Evolutionary conservation across 2,888 invertebrate genomes (phyloP).

Genomic region (Metallyticus violacea): DNA sequence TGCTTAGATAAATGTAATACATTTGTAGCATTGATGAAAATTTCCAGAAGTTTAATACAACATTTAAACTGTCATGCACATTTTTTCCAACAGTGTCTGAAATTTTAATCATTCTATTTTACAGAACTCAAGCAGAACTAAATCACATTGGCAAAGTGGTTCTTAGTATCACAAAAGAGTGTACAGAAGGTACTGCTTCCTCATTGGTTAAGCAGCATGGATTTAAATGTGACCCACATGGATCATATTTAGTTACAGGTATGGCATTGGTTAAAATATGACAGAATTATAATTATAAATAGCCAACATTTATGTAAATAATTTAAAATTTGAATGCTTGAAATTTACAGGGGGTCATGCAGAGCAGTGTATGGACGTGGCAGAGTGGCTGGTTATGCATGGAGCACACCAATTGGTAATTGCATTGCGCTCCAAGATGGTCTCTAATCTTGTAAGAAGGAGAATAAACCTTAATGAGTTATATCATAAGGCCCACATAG

Average conservation of each 20-base stretch:
- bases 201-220: constrained; percentile 37
- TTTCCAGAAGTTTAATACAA: too few species aligned
- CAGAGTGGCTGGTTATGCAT: constrained; percentile 32
- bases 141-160: constrained; percentile 18
- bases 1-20: too few species aligned
- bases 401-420: constrained; percentile 30
- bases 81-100: too few species aligned
- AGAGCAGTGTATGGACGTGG: constrained; percentile 37
- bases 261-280: background rate
- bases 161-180: background rate
- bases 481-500: constrained; percentile 16
- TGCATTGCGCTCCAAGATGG: constrained; percentile 10
- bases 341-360: background rate
- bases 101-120: background rate
- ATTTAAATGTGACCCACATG: constrained; percentile 49
- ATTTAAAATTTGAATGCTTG: background rate
- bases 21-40: too few species aligned
- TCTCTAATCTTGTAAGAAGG: constrained; percentile 12
- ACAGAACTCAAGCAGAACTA: background rate
- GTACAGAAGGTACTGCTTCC: background rate
- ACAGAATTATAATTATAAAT: too few species aligned
- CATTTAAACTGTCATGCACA: too few species aligned
- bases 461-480: constrained; percentile 10
- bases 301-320: too few species aligned
- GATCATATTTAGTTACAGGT: constrained; percentile 43